These are phyloP conservation scores for Enteromius treurensis DNA, from an alignment of 2,797 vertebrate genomes.

Conservation along the genomic window DNA sequence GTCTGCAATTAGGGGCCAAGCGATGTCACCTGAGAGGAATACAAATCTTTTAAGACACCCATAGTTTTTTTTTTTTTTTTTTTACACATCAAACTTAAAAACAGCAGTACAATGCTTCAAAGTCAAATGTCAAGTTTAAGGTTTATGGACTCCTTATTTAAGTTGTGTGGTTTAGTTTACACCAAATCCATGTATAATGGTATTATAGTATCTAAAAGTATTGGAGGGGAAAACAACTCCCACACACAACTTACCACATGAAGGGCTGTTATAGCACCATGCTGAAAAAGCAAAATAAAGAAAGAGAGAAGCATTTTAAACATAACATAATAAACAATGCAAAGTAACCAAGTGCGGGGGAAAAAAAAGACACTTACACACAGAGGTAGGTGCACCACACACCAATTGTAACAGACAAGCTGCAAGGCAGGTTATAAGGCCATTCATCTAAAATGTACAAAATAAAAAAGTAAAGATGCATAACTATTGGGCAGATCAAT, in stretches of 20 bases:
- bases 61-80: too few relatives aligned
- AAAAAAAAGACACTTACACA: conserved; percentile 49
- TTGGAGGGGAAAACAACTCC: too few relatives aligned
- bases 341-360: neutral
- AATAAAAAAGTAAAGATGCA: neutral
- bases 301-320: neutral
- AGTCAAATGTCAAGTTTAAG: too few relatives aligned
- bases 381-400: fast-evolving
- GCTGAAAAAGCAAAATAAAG: conserved; percentile 40
- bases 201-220: too few relatives aligned
- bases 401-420: conserved; percentile 48
- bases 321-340: neutral
- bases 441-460: conserved; percentile 62
- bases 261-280: conserved; percentile 69
- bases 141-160: too few relatives aligned
- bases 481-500: too few relatives aligned
- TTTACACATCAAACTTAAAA: too few relatives aligned
- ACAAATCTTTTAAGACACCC: neutral
- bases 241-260: conserved; percentile 68
- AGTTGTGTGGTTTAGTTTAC: too few relatives aligned
- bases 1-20: conserved; percentile 56
- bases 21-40: conserved; percentile 56
- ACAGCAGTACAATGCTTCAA: too few relatives aligned
- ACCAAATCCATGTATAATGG: too few relatives aligned
- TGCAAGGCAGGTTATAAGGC: conserved; percentile 46